These are phyloP conservation scores for Frankliniella intonsa DNA, from an alignment of 2,888 invertebrate genomes.

Conservation along the genomic window DNA sequence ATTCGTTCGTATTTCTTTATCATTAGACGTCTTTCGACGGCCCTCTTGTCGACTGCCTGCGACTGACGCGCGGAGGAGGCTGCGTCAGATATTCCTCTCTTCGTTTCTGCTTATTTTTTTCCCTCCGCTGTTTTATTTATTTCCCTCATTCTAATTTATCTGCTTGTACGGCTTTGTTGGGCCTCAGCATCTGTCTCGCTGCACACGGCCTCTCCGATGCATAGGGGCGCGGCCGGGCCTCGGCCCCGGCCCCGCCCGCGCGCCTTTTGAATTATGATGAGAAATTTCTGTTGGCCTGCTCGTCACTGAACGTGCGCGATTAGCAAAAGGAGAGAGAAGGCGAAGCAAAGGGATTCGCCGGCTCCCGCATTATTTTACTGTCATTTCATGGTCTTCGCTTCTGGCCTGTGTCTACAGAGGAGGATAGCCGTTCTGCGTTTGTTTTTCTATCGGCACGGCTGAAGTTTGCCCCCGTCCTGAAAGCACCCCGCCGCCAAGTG, in stretches of 20 bases:
- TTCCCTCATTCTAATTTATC: conserved; percentile 20
- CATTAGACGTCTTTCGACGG: conserved; percentile 10
- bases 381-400: no score
- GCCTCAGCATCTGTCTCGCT: background rate
- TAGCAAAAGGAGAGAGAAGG: no score
- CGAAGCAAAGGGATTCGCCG: no score
- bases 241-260: background rate
- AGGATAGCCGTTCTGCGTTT: background rate
- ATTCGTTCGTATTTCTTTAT: conserved; percentile 13
- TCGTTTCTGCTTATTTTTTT: background rate
- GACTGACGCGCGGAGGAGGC: background rate
- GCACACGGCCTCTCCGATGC: background rate
- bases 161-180: conserved; percentile 16
- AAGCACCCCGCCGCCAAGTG: background rate
- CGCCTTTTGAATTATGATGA: background rate
- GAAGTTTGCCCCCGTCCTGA: background rate
- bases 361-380: no score
- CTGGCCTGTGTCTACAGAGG: no score
- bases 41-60: background rate
- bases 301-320: no score
- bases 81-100: background rate
- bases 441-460: background rate
- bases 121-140: background rate
- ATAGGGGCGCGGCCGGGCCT: background rate
- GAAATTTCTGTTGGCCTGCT: no score